Percentiles rank a stretch among this genome's conserved stretches.
Conservation (phyloP, 2,888 invertebrate species). For the Lasioglossum villosulum region DNA sequence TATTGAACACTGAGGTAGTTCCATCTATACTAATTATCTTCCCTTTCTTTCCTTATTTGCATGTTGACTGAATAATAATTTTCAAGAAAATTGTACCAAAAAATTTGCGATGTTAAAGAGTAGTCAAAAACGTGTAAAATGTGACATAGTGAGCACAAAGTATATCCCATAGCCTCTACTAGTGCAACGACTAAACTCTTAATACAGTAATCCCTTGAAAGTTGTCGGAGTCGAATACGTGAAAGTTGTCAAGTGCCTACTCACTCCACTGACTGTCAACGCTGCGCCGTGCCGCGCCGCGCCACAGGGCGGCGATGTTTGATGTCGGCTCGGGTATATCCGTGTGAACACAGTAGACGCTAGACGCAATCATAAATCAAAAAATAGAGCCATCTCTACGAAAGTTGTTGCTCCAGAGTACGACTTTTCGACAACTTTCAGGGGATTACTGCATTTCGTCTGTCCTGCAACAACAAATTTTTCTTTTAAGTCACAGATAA, state of each 20-base stretch:
- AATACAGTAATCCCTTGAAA: too few species aligned
- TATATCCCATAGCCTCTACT: not conserved
- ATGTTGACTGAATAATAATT: not conserved
- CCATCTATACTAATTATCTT: not conserved
- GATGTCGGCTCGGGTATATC: too few species aligned
- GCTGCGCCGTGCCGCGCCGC: too few species aligned
- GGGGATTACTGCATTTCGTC: not conserved
- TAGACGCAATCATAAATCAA: too few species aligned
- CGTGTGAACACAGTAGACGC: too few species aligned
- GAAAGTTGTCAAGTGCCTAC: too few species aligned
- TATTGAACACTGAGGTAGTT: constrained; percentile 82
- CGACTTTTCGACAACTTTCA: too few species aligned
- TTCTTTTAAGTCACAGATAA: constrained; percentile 61
- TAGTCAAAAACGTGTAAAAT: not conserved
- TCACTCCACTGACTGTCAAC: too few species aligned
- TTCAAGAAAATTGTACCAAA: not conserved
- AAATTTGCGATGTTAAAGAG: not conserved
- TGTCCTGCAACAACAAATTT: not conserved
- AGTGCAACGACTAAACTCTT: not conserved
- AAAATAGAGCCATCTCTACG: too few species aligned
- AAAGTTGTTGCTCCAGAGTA: too few species aligned
- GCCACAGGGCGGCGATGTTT: too few species aligned
- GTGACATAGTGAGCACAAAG: not conserved
- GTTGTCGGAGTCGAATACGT: too few species aligned
- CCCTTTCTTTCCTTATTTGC: not conserved